Evolutionary conservation across 2,888 invertebrate species (phyloP).

Genomic region (Epinotia brunnichana): DNA sequence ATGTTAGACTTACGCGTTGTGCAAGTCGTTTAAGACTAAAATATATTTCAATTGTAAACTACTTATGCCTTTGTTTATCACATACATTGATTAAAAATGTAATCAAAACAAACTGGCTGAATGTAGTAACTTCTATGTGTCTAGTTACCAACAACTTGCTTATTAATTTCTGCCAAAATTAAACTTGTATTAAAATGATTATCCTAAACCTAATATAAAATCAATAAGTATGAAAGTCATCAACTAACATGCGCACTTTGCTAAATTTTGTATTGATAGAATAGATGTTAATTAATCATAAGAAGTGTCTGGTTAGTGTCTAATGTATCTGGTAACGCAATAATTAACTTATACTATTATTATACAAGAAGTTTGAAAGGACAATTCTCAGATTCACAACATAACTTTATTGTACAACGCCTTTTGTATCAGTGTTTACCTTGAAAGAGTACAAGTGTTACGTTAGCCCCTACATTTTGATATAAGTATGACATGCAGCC

Average conservation of each 20-base stretch:
- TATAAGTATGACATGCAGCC: slow-evolving; percentile 18
- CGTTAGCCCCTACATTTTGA: slow-evolving; percentile 29
- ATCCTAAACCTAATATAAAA: background rate
- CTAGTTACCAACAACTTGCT: slow-evolving; percentile 26
- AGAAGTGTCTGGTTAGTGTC: slow-evolving; percentile 43
- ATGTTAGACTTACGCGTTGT: slow-evolving; percentile 24
- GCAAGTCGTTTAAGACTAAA: slow-evolving; percentile 15
- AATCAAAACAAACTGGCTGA: slow-evolving; percentile 10
- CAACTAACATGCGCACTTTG: slow-evolving; percentile 31
- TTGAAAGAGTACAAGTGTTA: slow-evolving; percentile 39
- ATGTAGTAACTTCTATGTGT: slow-evolving; percentile 24
- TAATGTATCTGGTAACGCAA: slow-evolving; percentile 39
- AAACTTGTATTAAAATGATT: background rate
- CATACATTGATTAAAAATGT: slow-evolving; percentile 9
- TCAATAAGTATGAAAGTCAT: slow-evolving; percentile 7
- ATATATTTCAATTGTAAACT: slow-evolving; percentile 10
- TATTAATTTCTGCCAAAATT: slow-evolving; percentile 12
- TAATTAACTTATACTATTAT: slow-evolving; percentile 36
- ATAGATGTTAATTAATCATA: slow-evolving; percentile 42
- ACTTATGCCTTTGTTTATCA: slow-evolving; percentile 8
- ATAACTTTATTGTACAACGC: slow-evolving; percentile 20
- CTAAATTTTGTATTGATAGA: slow-evolving; percentile 40
- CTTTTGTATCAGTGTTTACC: slow-evolving; percentile 33
- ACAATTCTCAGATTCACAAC: slow-evolving; percentile 7
- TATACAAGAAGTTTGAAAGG: slow-evolving; percentile 30